Evolutionary conservation across 2,797 vertebrate genomes (phyloP).

Genomic region (Telmatherina bonti): DNA sequence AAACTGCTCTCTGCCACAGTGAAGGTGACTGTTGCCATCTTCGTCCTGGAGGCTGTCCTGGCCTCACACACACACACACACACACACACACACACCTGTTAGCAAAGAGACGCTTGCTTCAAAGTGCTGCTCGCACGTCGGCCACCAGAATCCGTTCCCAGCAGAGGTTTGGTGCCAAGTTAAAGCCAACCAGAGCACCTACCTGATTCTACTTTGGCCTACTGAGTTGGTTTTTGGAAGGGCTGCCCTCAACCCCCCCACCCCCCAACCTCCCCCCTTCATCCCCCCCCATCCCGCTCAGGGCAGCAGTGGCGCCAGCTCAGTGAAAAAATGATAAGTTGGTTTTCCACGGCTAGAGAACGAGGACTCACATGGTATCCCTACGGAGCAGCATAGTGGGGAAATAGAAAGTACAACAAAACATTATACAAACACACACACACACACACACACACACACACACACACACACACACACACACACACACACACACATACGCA

Average conservation of each 20-base stretch:
- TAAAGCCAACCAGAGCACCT: conserved; percentile 60
- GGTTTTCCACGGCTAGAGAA: conserved; percentile 82
- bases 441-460: conserved; percentile 56
- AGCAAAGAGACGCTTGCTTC: conserved; percentile 80
- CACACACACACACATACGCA: conserved; percentile 43
- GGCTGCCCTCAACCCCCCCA: conserved; percentile 34
- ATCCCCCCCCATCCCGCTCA: conserved; percentile 59
- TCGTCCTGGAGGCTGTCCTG: conserved; percentile 65
- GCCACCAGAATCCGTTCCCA: conserved; percentile 44
- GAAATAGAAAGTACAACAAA: conserved; percentile 88
- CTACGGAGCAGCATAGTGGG: conserved; percentile 88
- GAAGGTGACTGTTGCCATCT: conserved; percentile 81
- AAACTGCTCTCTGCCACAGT: conserved; percentile 74
- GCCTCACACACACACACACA: no score
- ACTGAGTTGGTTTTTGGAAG: conserved; percentile 39
- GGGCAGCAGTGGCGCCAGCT: conserved; percentile 87
- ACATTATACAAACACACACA: conserved; percentile 81
- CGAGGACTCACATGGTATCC: conserved; percentile 88
- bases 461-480: conserved; percentile 67
- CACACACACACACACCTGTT: conserved; percentile 61
- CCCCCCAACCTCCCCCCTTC: neutral
- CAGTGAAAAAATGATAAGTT: conserved; percentile 81
- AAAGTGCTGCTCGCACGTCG: conserved; percentile 74
- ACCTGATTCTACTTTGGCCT: conserved; percentile 47
- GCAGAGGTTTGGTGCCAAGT: conserved; percentile 63